Conservation (phyloP, 2,888 invertebrate genomes). For the Seladonia tumulorum region DNA sequence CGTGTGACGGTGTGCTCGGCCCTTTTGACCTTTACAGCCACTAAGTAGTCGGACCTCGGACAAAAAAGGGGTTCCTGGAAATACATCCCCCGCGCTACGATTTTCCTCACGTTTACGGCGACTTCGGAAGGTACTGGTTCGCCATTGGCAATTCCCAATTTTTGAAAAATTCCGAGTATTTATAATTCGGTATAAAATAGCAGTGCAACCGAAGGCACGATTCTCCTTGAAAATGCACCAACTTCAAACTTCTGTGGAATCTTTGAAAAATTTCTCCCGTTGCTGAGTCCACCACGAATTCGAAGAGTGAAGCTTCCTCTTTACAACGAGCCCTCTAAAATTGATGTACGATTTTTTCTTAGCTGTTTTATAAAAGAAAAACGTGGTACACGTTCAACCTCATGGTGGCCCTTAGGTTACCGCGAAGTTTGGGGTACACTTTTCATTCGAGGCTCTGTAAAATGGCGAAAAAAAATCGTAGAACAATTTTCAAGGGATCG, state of each 20-base stretch:
- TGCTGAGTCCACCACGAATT: not conserved
- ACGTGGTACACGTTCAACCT: not conserved
- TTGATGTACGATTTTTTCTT: not conserved
- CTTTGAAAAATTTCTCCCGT: not conserved
- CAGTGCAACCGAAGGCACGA: not conserved
- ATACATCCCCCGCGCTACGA: not conserved
- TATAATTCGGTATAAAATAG: not conserved
- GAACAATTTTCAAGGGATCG: too few species aligned
- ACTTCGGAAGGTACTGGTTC: not conserved
- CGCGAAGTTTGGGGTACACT: too few species aligned
- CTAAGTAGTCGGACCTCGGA: slow-evolving; percentile 58
- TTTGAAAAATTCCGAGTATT: not conserved
- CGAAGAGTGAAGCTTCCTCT: not conserved
- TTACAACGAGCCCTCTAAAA: not conserved
- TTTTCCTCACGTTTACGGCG: not conserved
- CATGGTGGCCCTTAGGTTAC: too few species aligned
- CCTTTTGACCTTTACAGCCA: slow-evolving; percentile 52
- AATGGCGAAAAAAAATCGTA: too few species aligned
- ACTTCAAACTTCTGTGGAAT: not conserved
- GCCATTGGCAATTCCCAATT: not conserved
- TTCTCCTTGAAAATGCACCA: too few species aligned
- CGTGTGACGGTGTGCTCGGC: slow-evolving; percentile 26
- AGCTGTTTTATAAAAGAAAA: not conserved
- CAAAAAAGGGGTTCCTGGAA: not conserved
- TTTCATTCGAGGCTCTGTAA: too few species aligned